Percentiles rank a stretch among this genome's conserved stretches.
These are phyloP conservation scores for Physocephala rufipes DNA, from an alignment of 2,888 invertebrate genomes.

Conservation along the genomic window DNA sequence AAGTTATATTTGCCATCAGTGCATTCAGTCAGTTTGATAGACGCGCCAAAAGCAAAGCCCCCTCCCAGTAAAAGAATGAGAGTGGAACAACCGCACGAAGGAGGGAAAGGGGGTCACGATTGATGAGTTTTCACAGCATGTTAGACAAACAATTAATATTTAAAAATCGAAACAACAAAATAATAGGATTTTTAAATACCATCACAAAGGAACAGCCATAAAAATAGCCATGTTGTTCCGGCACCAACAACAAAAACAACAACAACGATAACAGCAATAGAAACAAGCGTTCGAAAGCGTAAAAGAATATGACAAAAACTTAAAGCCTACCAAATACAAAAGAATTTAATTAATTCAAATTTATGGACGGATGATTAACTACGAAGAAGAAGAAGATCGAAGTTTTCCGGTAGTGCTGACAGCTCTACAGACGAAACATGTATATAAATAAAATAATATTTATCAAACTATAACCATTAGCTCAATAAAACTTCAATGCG, in stretches of 20 bases:
- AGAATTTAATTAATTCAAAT: conserved; percentile 4
- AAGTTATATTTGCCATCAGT: no score
- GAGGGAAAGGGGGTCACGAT: no score
- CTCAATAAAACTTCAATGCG: no score
- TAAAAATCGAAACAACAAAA: background rate
- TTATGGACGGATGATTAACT: no score
- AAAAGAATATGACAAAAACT: conserved; percentile 7
- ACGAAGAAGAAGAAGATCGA: background rate
- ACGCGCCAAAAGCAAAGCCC: no score
- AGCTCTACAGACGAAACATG: no score
- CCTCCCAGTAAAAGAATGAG: no score
- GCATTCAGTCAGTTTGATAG: no score
- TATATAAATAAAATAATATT: no score
- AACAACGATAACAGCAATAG: conserved; percentile 7
- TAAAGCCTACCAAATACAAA: background rate
- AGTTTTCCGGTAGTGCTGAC: background rate
- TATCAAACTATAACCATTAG: no score
- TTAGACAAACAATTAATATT: background rate
- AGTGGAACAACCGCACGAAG: no score
- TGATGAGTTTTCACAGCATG: no score
- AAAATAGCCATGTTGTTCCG: background rate
- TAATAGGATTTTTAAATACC: background rate
- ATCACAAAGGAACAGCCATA: background rate
- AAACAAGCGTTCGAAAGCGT: conserved; percentile 10
- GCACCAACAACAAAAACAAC: conserved; percentile 17